A percentile compares a stretch with the other conserved stretches of the same genome.
These are phyloP conservation scores for Acheta domesticus DNA, from an alignment of 2,888 invertebrate species.

Conservation along the genomic window DNA sequence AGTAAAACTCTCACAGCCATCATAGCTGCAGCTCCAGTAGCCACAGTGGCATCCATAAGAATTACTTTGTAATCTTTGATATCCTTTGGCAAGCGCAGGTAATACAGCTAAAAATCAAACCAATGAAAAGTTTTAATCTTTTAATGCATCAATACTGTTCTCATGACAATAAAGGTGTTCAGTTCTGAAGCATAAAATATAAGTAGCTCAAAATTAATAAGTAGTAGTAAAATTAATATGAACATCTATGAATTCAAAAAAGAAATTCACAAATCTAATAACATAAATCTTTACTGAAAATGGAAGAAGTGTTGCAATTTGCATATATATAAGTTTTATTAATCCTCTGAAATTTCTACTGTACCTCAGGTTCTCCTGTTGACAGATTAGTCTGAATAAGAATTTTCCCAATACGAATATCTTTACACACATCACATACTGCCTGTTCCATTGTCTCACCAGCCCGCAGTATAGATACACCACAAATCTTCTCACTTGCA, in stretches of 20 bases:
- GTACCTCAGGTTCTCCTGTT: constrained; percentile 93
- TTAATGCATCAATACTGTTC: not conserved
- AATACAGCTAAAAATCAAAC: constrained; percentile 70
- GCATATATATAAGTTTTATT: no score
- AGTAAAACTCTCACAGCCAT: constrained; percentile 97
- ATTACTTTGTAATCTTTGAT: constrained; percentile 70
- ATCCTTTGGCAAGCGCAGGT: constrained; percentile 92
- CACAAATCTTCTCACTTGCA: constrained; percentile 87
- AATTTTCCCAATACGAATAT: constrained; percentile 97
- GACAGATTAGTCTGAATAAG: constrained; percentile 95
- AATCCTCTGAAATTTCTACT: no score
- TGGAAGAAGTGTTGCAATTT: not conserved
- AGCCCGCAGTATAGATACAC: constrained; percentile 94
- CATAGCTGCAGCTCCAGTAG: constrained; percentile 98
- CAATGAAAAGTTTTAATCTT: constrained; percentile 4
- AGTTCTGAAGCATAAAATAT: no score
- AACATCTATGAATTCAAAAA: no score
- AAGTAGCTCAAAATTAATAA: no score
- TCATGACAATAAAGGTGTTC: no score
- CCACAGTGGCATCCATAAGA: constrained; percentile 98
- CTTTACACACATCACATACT: constrained; percentile 94
- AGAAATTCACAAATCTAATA: no score
- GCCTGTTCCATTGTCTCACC: constrained; percentile 99
- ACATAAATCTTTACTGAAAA: not conserved
- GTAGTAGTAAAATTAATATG: no score